A percentile compares a stretch with the other conserved stretches of the same genome.
Conservation (phyloP, 2,888 invertebrate species). For the Thereva nobilitata region DNA sequence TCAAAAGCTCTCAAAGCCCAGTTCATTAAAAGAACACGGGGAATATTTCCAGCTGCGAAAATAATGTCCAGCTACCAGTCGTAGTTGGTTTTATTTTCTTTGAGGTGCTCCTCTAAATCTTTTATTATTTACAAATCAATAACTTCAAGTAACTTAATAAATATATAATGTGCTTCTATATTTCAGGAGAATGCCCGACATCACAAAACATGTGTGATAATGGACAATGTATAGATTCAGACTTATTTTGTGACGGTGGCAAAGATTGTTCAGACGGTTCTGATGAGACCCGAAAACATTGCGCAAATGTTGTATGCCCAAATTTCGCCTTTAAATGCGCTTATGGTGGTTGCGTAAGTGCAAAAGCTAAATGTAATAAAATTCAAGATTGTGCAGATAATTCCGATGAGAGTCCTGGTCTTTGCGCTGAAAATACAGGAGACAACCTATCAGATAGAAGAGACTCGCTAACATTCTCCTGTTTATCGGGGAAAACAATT, state of each 20-base stretch:
- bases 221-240: slow-evolving; percentile 22
- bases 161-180: too few species aligned
- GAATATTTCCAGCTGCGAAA: too few species aligned
- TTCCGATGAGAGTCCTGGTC: slow-evolving; percentile 44
- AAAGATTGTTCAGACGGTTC: slow-evolving; percentile 51
- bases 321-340: slow-evolving; percentile 56
- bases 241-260: slow-evolving; percentile 54
- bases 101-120: too few species aligned
- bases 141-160: too few species aligned
- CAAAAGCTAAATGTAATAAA: slow-evolving; percentile 43
- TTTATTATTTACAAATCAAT: too few species aligned
- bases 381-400: slow-evolving; percentile 46
- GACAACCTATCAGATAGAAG: neutral
- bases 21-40: too few species aligned
- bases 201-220: slow-evolving; percentile 13
- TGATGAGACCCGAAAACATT: slow-evolving; percentile 50
- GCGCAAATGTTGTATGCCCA: slow-evolving; percentile 57
- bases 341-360: slow-evolving; percentile 50
- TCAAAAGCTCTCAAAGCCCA: too few species aligned
- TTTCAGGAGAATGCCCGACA: too few species aligned
- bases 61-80: too few species aligned
- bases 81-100: too few species aligned
- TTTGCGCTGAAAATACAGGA: neutral
- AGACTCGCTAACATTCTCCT: slow-evolving; percentile 14
- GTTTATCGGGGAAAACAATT: slow-evolving; percentile 45